Conservation (phyloP, 2,113 vertebrate genomes). For the Chlamydotis undulata region DNA sequence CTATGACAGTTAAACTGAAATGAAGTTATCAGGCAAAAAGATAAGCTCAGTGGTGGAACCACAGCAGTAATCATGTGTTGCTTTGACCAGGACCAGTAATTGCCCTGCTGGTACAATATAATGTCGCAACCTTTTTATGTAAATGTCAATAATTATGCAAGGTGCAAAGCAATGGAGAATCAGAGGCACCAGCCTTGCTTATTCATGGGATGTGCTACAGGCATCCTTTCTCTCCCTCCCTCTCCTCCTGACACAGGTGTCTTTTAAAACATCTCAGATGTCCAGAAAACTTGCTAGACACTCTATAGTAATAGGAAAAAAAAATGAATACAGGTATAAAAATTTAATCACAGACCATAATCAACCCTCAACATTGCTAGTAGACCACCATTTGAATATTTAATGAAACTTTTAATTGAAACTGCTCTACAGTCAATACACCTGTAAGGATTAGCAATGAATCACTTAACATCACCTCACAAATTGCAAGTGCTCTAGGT, state of each 20-base stretch:
- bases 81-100: background rate
- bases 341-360: background rate
- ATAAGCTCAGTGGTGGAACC: background rate
- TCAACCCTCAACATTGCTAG: background rate
- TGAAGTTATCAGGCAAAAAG: conserved; percentile 1
- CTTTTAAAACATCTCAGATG: background rate
- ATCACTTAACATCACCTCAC: background rate
- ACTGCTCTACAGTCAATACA: background rate
- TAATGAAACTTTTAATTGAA: conserved; percentile 36
- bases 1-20: background rate
- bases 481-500: background rate
- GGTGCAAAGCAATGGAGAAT: background rate
- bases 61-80: background rate
- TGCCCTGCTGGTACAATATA: accelerated
- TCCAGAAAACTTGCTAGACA: background rate
- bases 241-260: background rate
- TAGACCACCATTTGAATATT: background rate
- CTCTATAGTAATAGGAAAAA: background rate
- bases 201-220: background rate
- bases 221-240: background rate
- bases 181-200: background rate
- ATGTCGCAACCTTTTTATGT: background rate
- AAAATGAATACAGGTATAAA: background rate
- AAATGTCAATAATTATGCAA: background rate
- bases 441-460: background rate